Base-by-base conservation (phyloP, 1,140 invertebrate species). In the Heliothis subflexa region DNA sequence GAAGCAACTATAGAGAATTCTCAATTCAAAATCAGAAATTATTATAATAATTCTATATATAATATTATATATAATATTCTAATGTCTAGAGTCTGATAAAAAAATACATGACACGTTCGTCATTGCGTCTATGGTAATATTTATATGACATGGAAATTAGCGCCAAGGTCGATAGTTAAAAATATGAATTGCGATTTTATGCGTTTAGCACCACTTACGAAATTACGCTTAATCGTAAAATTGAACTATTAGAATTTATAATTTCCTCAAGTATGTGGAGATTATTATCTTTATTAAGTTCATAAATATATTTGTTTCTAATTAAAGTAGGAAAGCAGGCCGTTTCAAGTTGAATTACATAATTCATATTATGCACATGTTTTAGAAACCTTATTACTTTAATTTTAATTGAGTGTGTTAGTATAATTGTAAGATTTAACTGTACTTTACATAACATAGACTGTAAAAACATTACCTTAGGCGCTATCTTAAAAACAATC, bases 131-230 rank as follows among this genome's bases (percentile, higher is more conserved):
- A 12, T 57, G 13, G 33, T 40, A 40, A 40, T 61, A 50, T 13
- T 68, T 50, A 52, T 68, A 50, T 28, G 25, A 50, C 47, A 16
- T 28, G 18, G 0, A 25, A 45, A 50, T 68, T 68, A 25, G 47
- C 64, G 9, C 13, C 66, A 70, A 70, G 66, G 66, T 28, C 21
- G 47, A 13, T n/a, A n/a, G 21, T 70, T 28, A 52, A 61, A 25
- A 52, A 25, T 70, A 70, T 70, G 13, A 28, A 70, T 52, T 70
- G 47, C 66, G 10, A 52, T 70, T 70, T 70, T 70, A 70, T 50
- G 21, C 66, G 47, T 50, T 70, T 28, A 70, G 13, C 47, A 47
- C 57, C 57, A 61, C 21, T 70, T 52, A 70, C 13, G 66, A 52
- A 70, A 70, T 70, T 50, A 49, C 66, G 40, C 12, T 50, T 70